Conservation (phyloP, 2,888 invertebrate genomes). For the Callyntrura sp. region DNA sequence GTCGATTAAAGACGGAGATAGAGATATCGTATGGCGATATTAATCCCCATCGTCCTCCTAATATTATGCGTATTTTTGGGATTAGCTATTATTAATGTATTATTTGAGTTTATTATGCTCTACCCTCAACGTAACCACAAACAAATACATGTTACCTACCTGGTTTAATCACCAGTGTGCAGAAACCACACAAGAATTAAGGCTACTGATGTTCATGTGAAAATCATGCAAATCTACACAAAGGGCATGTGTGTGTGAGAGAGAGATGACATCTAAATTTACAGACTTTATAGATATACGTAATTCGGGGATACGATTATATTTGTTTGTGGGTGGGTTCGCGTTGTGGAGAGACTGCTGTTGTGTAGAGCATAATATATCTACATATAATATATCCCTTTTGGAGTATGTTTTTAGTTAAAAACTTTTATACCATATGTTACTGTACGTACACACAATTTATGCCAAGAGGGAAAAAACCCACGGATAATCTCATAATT, state of each 20-base stretch:
- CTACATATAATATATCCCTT: constrained; percentile 1
- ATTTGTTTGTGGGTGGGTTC: constrained; percentile 29
- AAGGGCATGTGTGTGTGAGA: not conserved
- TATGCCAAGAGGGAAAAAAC: constrained; percentile 46
- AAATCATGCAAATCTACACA: constrained; percentile 29
- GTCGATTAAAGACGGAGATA: too few species aligned
- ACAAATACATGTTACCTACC: too few species aligned
- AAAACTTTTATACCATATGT: constrained; percentile 63
- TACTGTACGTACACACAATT: not conserved
- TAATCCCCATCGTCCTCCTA: too few species aligned
- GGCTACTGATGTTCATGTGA: constrained; percentile 8
- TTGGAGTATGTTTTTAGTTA: not conserved
- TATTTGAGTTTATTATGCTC: too few species aligned
- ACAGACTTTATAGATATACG: not conserved
- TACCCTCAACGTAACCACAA: too few species aligned
- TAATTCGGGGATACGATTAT: not conserved
- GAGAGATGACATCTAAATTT: constrained; percentile 1
- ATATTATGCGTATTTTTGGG: too few species aligned
- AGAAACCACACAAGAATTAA: constrained; percentile 2
- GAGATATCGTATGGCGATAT: too few species aligned
- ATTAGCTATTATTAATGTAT: too few species aligned
- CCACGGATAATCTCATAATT: constrained; percentile 66
- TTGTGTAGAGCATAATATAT: not conserved
- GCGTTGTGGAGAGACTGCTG: too few species aligned
- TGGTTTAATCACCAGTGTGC: not conserved